Base-by-base conservation (phyloP, 2,797 vertebrate genomes). In the Lerista edwardsae region DNA sequence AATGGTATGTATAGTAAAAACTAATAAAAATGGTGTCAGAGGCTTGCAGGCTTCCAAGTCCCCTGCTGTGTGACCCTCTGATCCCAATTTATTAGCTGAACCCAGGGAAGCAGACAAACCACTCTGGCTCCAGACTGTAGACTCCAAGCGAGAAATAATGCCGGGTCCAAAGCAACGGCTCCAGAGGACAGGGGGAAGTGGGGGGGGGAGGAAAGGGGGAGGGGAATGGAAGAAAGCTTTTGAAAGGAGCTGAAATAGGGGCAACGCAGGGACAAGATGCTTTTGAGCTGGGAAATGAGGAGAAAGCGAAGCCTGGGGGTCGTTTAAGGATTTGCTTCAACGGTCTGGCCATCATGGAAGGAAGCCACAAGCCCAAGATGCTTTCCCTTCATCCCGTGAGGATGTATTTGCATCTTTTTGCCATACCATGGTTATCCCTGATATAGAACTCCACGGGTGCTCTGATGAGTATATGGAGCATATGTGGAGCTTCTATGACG, bases 61-160 rank as follows among this genome's bases (percentile, higher is more conserved):
- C 95, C 96, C 95, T 95, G 95, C 94, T 92, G 95, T 92, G 95
- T 94, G 95, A 96, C 96, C 96, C 94, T 89, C 93, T 73, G 95
- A 96, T 96, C 96, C 95, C 95, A 97, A 96, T 96, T 96, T 96
- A 97, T 97, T 96, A 96, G 94, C 94, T 95, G 93, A 96, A 94
- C 94, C 93, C 93, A 88, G 93, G 95, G 94, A 96, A 96, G 95
- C 95, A 96, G 95, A 95, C 95, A 96, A 95, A 95, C 92, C 91
- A 94, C 73, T 1, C 94, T 94, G 96, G 94, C 94, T 96, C 95
- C 96, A 96, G 96, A 96, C 95, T 93, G 94, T 84, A 95, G 96
- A 93, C 95, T 96, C 96, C 94, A 93, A 93, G 94, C 14, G 88
- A 92, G 94, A 94, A 93, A 94, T 94, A 92, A 93, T 77, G 86